A percentile compares a stretch with the other conserved stretches of the same genome.
Conservation (phyloP, 2,113 vertebrate species). For the Corydoras sp. region DNA sequence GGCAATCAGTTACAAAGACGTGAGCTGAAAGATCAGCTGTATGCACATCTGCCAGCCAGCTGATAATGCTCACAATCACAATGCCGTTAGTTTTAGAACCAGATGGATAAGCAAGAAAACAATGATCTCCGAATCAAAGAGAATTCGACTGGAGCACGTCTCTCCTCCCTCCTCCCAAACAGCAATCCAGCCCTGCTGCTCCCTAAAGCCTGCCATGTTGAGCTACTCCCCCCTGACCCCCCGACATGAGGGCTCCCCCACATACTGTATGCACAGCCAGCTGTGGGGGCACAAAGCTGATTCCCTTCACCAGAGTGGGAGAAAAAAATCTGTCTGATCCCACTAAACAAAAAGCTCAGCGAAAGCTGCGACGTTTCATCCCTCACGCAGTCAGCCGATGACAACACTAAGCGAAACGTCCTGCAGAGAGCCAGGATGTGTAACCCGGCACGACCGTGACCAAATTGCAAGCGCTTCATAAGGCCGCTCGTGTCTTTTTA, state of each 20-base stretch:
- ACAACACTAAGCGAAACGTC: neutral
- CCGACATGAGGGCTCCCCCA: conserved; percentile 18
- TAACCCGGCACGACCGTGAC: neutral
- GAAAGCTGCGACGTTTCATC: conserved; percentile 9
- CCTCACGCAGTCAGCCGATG: conserved; percentile 3
- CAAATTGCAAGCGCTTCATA: conserved; percentile 19
- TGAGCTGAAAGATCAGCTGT: conserved; percentile 17
- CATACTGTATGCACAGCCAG: conserved; percentile 31
- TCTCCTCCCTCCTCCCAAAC: conserved; percentile 12
- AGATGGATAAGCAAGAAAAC: conserved; percentile 26
- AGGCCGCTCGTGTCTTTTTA: conserved; percentile 21
- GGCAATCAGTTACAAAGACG: conserved; percentile 21
- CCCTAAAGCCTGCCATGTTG: conserved; percentile 27
- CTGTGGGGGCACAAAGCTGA: conserved; percentile 15
- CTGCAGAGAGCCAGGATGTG: conserved; percentile 19
- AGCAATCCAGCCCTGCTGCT: conserved; percentile 10
- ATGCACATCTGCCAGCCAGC: conserved; percentile 35
- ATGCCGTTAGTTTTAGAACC: conserved; percentile 14
- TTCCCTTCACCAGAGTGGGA: neutral
- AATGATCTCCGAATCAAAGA: conserved; percentile 17
- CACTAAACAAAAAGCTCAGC: conserved; percentile 27
- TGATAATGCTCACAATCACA: conserved; percentile 32
- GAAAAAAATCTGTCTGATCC: conserved; percentile 28
- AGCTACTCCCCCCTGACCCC: conserved; percentile 10
- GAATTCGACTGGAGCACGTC: conserved; percentile 32